Conservation (phyloP, 2,797 vertebrate species). For the Neomorphus geoffroyi region DNA sequence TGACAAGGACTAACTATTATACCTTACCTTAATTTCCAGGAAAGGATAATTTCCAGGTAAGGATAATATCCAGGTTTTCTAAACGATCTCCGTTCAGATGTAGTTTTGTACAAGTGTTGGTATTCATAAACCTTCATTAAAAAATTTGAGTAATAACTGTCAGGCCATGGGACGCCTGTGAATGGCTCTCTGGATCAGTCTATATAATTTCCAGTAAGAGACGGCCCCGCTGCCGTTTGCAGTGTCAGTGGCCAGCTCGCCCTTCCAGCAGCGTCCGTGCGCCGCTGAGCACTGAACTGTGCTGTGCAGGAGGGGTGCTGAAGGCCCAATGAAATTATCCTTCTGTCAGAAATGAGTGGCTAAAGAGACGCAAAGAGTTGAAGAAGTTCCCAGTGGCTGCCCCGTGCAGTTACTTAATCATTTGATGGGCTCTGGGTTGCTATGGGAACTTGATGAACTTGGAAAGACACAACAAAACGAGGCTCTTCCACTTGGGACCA, state of each 20-base stretch:
- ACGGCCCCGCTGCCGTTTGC: background rate
- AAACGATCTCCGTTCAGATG: background rate
- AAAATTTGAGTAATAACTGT: background rate
- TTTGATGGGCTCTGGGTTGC: background rate
- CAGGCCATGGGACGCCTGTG: background rate
- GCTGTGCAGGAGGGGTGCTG: background rate
- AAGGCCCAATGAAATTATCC: background rate
- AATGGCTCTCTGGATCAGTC: background rate
- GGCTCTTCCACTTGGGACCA: background rate
- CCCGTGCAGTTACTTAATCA: background rate
- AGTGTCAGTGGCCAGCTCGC: background rate
- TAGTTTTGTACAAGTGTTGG: background rate
- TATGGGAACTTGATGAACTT: background rate
- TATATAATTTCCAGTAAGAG: background rate
- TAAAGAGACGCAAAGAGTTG: background rate
- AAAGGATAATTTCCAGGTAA: background rate
- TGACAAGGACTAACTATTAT: background rate
- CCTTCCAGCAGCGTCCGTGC: background rate
- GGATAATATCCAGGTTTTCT: background rate
- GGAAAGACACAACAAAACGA: background rate
- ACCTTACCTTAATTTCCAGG: background rate
- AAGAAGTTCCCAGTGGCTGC: background rate
- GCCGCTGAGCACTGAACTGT: background rate
- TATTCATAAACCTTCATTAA: background rate
- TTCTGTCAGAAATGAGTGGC: background rate